These are phyloP conservation scores for Caligus rogercresseyi DNA, from an alignment of 1,140 invertebrate species.

Conservation along the genomic window DNA sequence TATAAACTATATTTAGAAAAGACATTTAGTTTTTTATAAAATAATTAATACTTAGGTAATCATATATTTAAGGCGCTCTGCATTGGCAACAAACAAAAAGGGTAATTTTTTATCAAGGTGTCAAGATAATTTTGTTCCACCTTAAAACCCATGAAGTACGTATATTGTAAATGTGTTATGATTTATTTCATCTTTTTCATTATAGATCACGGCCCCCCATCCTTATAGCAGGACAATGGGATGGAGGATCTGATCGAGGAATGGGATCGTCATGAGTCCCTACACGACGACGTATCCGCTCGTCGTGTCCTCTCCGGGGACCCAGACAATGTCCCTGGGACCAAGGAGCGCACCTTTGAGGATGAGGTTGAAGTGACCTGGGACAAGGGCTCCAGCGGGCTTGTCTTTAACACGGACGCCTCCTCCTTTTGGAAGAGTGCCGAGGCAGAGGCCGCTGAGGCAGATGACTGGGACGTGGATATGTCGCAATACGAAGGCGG, in stretches of 20 bases:
- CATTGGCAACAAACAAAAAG: constrained; percentile 25
- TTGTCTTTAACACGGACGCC: constrained; percentile 45
- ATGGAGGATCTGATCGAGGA: constrained; percentile 31
- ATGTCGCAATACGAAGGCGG: constrained; percentile 37
- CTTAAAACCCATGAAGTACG: neutral
- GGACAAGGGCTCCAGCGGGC: constrained; percentile 42
- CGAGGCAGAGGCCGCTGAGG: constrained; percentile 40
- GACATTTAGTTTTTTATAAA: too few species aligned
- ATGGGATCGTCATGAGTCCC: constrained; percentile 38
- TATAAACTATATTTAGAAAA: too few species aligned
- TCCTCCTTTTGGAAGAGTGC: constrained; percentile 36
- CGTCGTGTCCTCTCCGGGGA: constrained; percentile 18
- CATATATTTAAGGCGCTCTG: constrained; percentile 28
- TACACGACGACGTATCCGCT: constrained; percentile 38
- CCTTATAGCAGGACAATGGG: neutral
- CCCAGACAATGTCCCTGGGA: constrained; percentile 23
- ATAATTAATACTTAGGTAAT: too few species aligned
- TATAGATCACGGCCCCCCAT: neutral
- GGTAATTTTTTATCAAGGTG: neutral
- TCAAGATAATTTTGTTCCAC: neutral
- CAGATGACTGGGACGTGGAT: constrained; percentile 44
- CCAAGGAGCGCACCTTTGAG: constrained; percentile 36
- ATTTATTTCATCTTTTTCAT: neutral
- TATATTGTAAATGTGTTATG: neutral
- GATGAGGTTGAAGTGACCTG: constrained; percentile 41